A percentile compares a stretch with the other conserved stretches of the same genome.
phyloP scores from a whole-genome alignment of 2,797 vertebrate genomes.

The Artibeus lituratus region DNA sequence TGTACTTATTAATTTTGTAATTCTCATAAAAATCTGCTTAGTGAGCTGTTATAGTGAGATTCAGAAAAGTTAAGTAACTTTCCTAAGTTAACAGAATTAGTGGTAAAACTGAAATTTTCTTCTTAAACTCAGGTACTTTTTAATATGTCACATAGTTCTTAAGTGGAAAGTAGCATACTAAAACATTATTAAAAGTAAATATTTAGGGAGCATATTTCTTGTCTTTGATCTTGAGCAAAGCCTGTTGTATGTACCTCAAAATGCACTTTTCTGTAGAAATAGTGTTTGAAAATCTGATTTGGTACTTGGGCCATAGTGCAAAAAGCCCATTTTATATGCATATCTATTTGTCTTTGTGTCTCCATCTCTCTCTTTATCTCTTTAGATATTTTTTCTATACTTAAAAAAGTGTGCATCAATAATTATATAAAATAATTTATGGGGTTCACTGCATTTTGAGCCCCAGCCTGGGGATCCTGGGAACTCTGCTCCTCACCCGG shows the following conservation, averaged over 20 bases:
- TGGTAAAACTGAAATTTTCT: background rate
- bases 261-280: slow-evolving; percentile 10
- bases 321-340: background rate
- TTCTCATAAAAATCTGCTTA: slow-evolving; percentile 2
- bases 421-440: background rate
- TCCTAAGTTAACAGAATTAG: background rate
- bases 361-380: background rate
- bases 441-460: background rate
- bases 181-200: background rate
- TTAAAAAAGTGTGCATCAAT: background rate
- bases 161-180: background rate
- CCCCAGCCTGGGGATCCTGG: background rate
- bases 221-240: background rate
- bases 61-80: background rate
- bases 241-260: background rate
- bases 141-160: background rate
- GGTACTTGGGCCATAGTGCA: background rate
- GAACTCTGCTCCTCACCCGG: too few relatives aligned
- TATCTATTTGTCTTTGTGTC: background rate
- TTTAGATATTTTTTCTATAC: background rate
- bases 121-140: background rate
- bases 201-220: background rate
- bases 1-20: background rate
- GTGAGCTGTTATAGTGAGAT: background rate
- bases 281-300: slow-evolving; percentile 5